phyloP scores from a whole-genome alignment of 1,140 invertebrate genomes.

The Panagrolaimus sp. region DNA sequence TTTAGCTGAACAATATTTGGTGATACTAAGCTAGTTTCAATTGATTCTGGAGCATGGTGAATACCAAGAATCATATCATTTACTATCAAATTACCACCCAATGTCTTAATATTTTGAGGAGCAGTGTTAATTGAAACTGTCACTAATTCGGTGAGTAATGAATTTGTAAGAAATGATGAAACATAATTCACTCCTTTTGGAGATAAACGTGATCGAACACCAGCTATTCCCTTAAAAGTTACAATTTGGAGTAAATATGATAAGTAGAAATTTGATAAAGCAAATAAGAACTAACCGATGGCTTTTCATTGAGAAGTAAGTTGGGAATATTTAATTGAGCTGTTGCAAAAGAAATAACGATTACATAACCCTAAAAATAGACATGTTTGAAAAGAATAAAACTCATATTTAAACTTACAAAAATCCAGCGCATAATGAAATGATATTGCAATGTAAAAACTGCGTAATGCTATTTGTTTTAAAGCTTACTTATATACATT shows the following conservation, averaged over 20 bases:
- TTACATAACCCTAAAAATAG: conserved; percentile 4
- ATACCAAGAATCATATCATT: conserved; percentile 10
- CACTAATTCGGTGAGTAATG: conserved; percentile 33
- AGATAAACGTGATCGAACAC: conserved; percentile 34
- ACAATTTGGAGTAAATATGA: background rate
- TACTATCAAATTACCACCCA: background rate
- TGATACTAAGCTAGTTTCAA: background rate
- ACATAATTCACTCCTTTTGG: conserved; percentile 40
- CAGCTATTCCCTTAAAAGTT: conserved; percentile 36
- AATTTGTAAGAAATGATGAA: conserved; percentile 30
- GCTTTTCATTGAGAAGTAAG: conserved; percentile 24
- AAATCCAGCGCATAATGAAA: conserved; percentile 14
- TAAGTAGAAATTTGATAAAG: conserved; percentile 5
- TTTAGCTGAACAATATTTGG: conserved; percentile 16
- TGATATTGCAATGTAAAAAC: background rate
- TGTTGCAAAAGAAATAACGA: background rate
- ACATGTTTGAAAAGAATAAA: background rate
- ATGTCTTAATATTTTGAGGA: background rate
- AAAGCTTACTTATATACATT: too few relatives aligned
- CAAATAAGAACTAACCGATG: conserved; percentile 22
- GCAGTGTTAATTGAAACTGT: conserved; percentile 10
- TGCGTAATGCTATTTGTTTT: too few relatives aligned
- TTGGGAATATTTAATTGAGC: conserved; percentile 25
- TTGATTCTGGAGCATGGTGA: background rate
- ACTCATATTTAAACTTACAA: conserved; percentile 13